Conservation (phyloP, 2,113 vertebrate genomes). For the Equus quagga region DNA sequence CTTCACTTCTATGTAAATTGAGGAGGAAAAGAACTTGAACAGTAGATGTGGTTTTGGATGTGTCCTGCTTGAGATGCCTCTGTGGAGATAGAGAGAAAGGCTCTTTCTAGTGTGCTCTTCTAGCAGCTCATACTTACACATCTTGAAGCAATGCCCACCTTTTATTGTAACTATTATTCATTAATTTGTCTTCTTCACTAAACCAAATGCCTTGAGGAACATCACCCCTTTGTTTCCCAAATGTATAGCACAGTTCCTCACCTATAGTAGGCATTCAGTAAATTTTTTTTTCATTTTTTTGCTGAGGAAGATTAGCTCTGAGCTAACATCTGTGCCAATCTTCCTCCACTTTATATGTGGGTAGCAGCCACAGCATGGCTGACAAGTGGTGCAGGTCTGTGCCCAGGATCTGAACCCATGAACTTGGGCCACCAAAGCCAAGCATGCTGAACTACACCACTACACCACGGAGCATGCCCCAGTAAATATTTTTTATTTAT, state of each 20-base stretch:
- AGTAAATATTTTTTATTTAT: too few relatives aligned
- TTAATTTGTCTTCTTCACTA: not conserved
- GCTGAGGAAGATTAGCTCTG: too few relatives aligned
- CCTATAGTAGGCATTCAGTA: not conserved
- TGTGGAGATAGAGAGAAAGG: too few relatives aligned
- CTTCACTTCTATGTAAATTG: not conserved
- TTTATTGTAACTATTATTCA: not conserved
- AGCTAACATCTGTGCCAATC: too few relatives aligned
- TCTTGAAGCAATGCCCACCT: not conserved
- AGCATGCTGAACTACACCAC: too few relatives aligned
- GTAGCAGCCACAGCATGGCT: too few relatives aligned
- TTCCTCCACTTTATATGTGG: too few relatives aligned
- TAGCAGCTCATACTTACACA: not conserved
- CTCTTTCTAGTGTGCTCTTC: fast-evolving
- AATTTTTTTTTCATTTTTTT: not conserved
- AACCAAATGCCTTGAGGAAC: not conserved
- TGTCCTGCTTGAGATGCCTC: not conserved
- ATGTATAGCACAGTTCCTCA: not conserved
- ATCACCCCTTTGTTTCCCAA: not conserved
- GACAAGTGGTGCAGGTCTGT: too few relatives aligned
- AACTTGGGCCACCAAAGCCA: too few relatives aligned
- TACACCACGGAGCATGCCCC: too few relatives aligned
- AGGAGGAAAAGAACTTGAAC: not conserved
- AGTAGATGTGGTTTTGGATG: not conserved
- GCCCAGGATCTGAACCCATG: too few relatives aligned